Conservation (phyloP, 2,888 invertebrate genomes). For the Oasisia sp. region DNA sequence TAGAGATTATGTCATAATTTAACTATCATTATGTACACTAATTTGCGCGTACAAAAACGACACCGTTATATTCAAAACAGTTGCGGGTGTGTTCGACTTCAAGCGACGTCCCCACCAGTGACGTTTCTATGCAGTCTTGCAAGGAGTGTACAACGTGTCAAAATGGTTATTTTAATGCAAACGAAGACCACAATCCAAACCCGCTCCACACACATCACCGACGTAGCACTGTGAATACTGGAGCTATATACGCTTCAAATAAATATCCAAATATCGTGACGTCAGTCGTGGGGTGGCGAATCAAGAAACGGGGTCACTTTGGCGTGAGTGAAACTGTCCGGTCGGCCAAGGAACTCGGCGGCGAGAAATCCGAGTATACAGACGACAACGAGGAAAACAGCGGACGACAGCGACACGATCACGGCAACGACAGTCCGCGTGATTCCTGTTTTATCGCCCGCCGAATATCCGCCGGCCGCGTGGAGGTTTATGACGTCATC, state of each 20-base stretch:
- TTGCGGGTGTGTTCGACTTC: too few relatives aligned
- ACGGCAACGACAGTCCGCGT: constrained; percentile 31
- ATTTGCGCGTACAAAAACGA: too few relatives aligned
- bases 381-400: constrained; percentile 32
- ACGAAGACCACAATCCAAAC: too few relatives aligned
- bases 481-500: background rate
- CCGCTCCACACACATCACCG: too few relatives aligned
- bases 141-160: too few relatives aligned
- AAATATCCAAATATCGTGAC: background rate
- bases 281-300: background rate
- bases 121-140: too few relatives aligned
- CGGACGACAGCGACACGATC: constrained; percentile 32
- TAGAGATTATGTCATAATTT: too few relatives aligned
- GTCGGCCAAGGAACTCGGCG: constrained; percentile 28
- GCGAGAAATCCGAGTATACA: constrained; percentile 34
- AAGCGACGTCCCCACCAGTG: too few relatives aligned
- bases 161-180: too few relatives aligned
- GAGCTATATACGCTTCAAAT: background rate
- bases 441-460: constrained; percentile 25
- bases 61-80: too few relatives aligned
- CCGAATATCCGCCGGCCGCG: background rate
- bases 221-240: too few relatives aligned
- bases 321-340: background rate
- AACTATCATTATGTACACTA: too few relatives aligned
- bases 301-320: constrained; percentile 10